Conservation (phyloP, 2,797 vertebrate genomes). For the Phoebastria nigripes region DNA sequence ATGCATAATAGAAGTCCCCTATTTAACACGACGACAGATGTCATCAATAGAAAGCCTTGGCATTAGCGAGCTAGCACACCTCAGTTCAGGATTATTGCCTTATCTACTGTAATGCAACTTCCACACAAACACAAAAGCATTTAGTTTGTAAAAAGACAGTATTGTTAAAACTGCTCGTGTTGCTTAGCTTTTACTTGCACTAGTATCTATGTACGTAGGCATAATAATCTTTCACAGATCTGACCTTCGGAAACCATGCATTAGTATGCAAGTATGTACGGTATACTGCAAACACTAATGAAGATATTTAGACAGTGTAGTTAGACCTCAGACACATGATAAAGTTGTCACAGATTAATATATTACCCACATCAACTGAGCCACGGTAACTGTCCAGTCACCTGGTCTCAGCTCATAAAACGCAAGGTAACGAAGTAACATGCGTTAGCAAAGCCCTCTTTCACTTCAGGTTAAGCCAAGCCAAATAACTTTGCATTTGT, state of each 20-base stretch:
- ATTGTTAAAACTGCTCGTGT: fast-evolving
- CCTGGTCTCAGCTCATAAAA: background rate
- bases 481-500: fast-evolving
- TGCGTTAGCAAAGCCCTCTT: background rate
- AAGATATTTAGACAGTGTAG: background rate
- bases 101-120: background rate
- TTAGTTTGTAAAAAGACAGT: background rate
- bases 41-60: background rate
- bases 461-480: background rate
- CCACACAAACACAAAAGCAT: background rate
- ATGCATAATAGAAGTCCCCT: background rate
- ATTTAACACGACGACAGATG: background rate
- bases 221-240: background rate
- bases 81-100: background rate
- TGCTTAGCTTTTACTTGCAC: background rate
- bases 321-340: background rate
- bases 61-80: background rate
- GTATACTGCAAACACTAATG: background rate
- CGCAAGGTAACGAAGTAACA: fast-evolving
- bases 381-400: background rate
- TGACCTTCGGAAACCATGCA: background rate
- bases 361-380: background rate
- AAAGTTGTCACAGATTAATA: background rate
- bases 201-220: fast-evolving
- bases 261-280: fast-evolving